These are phyloP conservation scores for Xiphophorus couchianus DNA, from an alignment of 2,113 vertebrate species.

Conservation along the genomic window DNA sequence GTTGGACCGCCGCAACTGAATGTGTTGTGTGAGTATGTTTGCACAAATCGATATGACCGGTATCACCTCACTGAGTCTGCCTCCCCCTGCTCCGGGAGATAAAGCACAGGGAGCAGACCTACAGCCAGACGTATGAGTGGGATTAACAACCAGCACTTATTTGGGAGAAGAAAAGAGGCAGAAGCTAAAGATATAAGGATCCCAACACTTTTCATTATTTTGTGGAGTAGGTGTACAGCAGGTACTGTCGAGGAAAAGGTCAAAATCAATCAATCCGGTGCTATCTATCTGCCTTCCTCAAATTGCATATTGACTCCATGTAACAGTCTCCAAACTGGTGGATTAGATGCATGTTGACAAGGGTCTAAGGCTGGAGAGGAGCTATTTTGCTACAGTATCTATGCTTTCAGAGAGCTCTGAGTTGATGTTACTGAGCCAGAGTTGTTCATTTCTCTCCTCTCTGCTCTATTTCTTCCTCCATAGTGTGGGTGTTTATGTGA, in stretches of 20 bases:
- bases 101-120: constrained; percentile 56
- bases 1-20: constrained; percentile 24
- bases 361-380: constrained; percentile 38
- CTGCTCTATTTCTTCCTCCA: constrained; percentile 8
- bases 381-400: constrained; percentile 37
- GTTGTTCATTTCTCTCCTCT: constrained; percentile 29
- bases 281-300: constrained; percentile 61
- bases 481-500: constrained; percentile 11
- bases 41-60: constrained; percentile 61
- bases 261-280: constrained; percentile 74
- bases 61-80: constrained; percentile 48
- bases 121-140: constrained; percentile 65
- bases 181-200: constrained; percentile 67
- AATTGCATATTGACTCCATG: constrained; percentile 77
- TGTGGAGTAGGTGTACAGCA: constrained; percentile 63
- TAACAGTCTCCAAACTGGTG: constrained; percentile 42
- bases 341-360: constrained; percentile 65
- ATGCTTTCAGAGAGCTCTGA: constrained; percentile 16
- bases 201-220: constrained; percentile 73
- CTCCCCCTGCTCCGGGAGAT: constrained; percentile 58
- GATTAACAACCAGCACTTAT: constrained; percentile 70
- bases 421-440: constrained; percentile 35
- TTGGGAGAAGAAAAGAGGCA: constrained; percentile 65
- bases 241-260: constrained; percentile 73
- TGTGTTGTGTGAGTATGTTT: constrained; percentile 22